Percentiles rank a stretch among this genome's conserved stretches.
phyloP scores from a whole-genome alignment of 2,113 vertebrate species.

The Suricata suricatta region DNA sequence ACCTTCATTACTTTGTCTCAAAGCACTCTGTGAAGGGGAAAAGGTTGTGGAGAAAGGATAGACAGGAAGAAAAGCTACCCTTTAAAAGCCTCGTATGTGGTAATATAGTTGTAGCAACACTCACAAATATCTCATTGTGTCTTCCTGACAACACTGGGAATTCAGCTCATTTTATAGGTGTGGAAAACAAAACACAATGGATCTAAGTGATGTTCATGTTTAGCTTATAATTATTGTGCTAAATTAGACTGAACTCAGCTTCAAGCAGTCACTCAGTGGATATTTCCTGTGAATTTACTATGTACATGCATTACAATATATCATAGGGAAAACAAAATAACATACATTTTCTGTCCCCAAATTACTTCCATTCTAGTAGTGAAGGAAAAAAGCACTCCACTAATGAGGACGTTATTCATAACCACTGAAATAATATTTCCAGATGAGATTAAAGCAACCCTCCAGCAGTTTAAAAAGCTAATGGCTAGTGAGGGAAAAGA shows the following conservation, averaged over 20 bases:
- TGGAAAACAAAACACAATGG: conserved; percentile 42
- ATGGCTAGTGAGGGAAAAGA: neutral
- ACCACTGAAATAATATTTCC: conserved; percentile 50
- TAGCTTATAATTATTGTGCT: conserved; percentile 9
- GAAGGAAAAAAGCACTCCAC: neutral
- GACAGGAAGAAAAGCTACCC: neutral
- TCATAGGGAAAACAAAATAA: neutral
- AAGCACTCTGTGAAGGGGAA: neutral
- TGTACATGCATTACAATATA: neutral
- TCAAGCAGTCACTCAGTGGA: neutral
- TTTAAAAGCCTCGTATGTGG: neutral
- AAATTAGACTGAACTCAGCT: neutral
- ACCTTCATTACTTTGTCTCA: neutral
- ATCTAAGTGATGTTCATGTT: conserved; percentile 7
- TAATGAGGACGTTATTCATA: conserved; percentile 27
- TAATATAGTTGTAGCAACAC: neutral
- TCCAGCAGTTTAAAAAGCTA: neutral
- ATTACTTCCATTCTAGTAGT: conserved; percentile 33
- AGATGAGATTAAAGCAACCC: neutral
- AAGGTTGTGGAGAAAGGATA: neutral
- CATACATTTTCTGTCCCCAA: neutral
- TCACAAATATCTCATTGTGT: neutral
- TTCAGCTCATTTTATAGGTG: neutral
- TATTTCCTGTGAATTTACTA: conserved; percentile 30
- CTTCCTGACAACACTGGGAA: neutral